Conservation (phyloP, 1,140 invertebrate species). For the Hyposmocoma kahamanoa region DNA sequence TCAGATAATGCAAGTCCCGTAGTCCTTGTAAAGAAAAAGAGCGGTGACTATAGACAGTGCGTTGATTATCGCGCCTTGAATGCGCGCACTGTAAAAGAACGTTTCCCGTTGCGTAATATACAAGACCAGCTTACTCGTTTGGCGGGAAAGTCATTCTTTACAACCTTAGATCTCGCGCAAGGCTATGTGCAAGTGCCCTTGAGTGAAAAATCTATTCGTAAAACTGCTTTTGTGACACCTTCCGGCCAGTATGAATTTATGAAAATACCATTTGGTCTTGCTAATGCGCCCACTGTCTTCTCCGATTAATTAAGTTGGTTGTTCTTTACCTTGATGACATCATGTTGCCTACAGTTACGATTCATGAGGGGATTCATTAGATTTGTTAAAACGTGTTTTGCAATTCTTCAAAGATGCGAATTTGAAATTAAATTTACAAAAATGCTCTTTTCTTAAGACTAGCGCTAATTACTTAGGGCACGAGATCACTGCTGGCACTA, state of each 20-base stretch:
- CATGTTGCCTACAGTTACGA: background rate
- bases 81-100: conserved; percentile 43
- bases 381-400: background rate
- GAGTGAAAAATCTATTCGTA: background rate
- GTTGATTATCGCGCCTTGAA: conserved; percentile 64
- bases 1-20: conserved; percentile 25
- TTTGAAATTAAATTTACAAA: conserved; percentile 5
- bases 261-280: background rate
- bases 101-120: conserved; percentile 68
- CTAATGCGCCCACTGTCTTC: conserved; percentile 1
- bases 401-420: background rate
- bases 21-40: conserved; percentile 24
- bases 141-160: conserved; percentile 23
- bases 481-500: background rate
- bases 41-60: conserved; percentile 24
- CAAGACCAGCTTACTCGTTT: conserved; percentile 55
- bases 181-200: conserved; percentile 61
- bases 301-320: conserved; percentile 1
- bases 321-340: conserved; percentile 1
- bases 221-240: background rate
- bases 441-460: background rate
- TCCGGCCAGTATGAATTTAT: conserved; percentile 1
- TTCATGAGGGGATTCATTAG: background rate
- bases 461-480: background rate
- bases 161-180: conserved; percentile 46